Evolutionary conservation across 1,140 invertebrate genomes (phyloP), one percentile per base, ranked within the genome.

Genomic region (Panagrolaimus sp.): DNA sequence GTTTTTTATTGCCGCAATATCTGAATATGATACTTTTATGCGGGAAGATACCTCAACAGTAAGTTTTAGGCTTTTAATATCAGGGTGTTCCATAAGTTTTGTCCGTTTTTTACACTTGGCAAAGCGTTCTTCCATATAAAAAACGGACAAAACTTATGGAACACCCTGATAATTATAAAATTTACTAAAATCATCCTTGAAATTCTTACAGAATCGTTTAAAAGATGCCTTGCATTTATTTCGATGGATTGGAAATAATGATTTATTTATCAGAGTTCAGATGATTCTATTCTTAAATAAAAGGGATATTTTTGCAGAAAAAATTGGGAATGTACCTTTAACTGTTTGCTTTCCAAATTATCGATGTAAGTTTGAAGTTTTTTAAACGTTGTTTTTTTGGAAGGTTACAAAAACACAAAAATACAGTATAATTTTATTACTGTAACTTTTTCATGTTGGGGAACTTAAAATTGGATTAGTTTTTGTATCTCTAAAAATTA

Each of bases 271-370:
- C 87, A 94, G 97, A 86, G 96, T 93, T 75, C 97, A 94, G 74
- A 93, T 98, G 81, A 98, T 98, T 87, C 88, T 98, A 79, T 98
- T 98, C 87, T 89, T 98, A 85, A 98, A 98, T 87, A 98, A 98
- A 87, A 97, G 96, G 87, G 95, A 98, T 89, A 88, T 98, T 84
- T 88, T 98, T 75, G 94, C 98, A 87, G 94, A 98, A 87, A 98
- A 98, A 88, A 97, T 98, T 83, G 93, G 95, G 92, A 93, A 96
- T 87, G 97, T 94, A 78, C 94, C 98, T 90, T 89, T 98, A 80
- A 94, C 96, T 85, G 94, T 97, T 86, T 98, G 98, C 87, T 98
- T 98, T 88, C 94, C 95, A 63, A 94, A 97, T 89, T 98, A 94
- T 86, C 93, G 96, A 87, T 94, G 92, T 93, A 87, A 86, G 24